Base-by-base conservation (phyloP, 1,140 invertebrate genomes). In the Leptestheria dahalacensis region DNA sequence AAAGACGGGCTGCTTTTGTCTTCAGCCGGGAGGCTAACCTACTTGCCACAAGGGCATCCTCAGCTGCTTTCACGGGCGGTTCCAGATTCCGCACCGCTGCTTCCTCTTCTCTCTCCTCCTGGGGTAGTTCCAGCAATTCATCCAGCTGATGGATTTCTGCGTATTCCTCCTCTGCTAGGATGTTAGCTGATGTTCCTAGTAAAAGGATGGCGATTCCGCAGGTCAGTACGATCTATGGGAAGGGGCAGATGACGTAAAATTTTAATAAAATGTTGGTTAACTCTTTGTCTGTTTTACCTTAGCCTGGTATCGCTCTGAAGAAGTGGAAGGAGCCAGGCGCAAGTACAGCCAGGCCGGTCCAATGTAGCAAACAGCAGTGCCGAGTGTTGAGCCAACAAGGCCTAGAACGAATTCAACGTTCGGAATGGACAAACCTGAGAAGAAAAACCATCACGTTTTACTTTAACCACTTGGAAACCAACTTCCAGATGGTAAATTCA, bases 321-420 rank as follows among this genome's bases (percentile, higher is more conserved):
- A 52, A 28, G n/a, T 51, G 15, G 58, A 24, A 25, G 41, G 46
- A 18, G 56, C n/a, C 50, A 62, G 46, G 46, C 57, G 54, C n/a
- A 52, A 49, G 28, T 57, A 51, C 28, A 57, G 33, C 46, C 54
- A 46, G 1, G 90, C 84, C 1, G 94, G 94, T 68, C 95, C 87
- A 65, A 96, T 85, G 15, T 94, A 79, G 66, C 91, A 95, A 63
- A 96, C 88, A 59, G 91, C 79, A n/a, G 91, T 86, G 3, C 94
- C 94, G 64, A 94, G 91, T 11, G 93, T 95, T 12, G 93, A 91
- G 12, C 94, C 93, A 55, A 92, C 83, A 28, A 97, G 71, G 3
- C 91, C 91, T 25, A 97, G 77, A 51, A 97, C 87, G 65, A 96
- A 79, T 74, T 97, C 93, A 61, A 97, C 91, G 67, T 85, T 88